Conservation (phyloP, 2,888 invertebrate genomes). For the Drosophila siamana region DNA sequence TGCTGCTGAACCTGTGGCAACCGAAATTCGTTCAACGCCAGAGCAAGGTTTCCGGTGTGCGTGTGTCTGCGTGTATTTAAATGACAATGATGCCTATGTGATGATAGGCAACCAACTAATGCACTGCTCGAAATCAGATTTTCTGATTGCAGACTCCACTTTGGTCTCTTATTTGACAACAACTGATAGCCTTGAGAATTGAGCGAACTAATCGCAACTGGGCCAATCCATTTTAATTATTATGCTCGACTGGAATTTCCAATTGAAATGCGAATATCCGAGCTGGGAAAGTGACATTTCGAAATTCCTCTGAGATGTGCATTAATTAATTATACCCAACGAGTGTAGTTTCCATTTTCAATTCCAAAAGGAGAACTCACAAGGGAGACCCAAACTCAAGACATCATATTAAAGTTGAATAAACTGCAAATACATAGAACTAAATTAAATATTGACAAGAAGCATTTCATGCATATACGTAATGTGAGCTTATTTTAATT, state of each 20-base stretch:
- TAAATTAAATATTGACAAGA: neutral
- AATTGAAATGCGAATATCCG: slow-evolving; percentile 22
- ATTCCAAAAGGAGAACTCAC: neutral
- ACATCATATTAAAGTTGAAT: neutral
- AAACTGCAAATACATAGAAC: neutral
- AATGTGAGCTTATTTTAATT: no score
- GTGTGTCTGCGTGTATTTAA: slow-evolving; percentile 62
- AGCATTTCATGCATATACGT: neutral
- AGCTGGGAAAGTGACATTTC: slow-evolving; percentile 13
- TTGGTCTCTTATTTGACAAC: slow-evolving; percentile 3
- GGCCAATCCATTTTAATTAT: slow-evolving; percentile 46
- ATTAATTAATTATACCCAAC: slow-evolving; percentile 28
- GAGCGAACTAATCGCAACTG: neutral
- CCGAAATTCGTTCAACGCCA: slow-evolving; percentile 49
- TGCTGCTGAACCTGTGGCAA: slow-evolving; percentile 16
- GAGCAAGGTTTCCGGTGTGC: slow-evolving; percentile 9
- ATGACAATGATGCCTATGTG: slow-evolving; percentile 63
- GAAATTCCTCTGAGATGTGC: slow-evolving; percentile 24
- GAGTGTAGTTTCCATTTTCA: neutral
- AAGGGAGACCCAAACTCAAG: neutral
- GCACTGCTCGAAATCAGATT: slow-evolving; percentile 51
- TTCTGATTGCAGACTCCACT: neutral
- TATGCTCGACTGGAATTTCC: slow-evolving; percentile 19
- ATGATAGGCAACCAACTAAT: slow-evolving; percentile 56
- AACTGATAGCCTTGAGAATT: slow-evolving; percentile 22